A percentile compares a stretch with the other conserved stretches of the same genome.
Conservation (phyloP, 1,140 invertebrate genomes). For the Metopolophium dirhodum region DNA sequence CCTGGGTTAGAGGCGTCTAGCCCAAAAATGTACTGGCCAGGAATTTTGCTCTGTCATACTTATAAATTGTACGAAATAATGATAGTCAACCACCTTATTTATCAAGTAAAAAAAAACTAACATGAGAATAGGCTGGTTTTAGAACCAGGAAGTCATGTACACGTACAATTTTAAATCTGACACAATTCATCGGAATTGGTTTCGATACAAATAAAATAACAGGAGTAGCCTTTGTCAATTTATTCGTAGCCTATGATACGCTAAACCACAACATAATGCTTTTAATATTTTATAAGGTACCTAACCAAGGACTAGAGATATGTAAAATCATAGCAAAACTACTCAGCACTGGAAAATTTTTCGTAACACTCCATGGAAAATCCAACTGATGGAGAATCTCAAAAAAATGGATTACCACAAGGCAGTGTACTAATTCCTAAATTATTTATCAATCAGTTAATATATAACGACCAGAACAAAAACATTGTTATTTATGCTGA, state of each 20-base stretch:
- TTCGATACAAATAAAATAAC: conserved; percentile 35
- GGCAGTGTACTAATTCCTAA: not conserved
- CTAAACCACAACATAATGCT: not conserved
- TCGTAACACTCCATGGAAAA: conserved; percentile 37
- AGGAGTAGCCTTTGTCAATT: not conserved
- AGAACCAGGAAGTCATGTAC: too few relatives aligned
- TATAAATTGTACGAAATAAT: not conserved
- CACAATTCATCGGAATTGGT: not conserved
- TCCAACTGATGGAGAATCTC: conserved; percentile 39
- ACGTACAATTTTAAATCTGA: not conserved
- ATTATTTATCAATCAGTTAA: not conserved
- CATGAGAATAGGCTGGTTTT: not conserved
- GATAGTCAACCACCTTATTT: not conserved
- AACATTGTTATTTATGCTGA: not conserved
- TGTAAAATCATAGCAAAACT: conserved; percentile 18
- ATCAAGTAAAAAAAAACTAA: not conserved
- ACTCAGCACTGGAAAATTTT: conserved; percentile 35
- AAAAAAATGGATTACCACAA: conserved; percentile 48
- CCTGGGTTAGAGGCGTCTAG: not conserved
- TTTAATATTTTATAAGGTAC: not conserved
- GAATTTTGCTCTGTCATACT: not conserved
- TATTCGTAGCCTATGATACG: not conserved
- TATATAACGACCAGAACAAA: not conserved
- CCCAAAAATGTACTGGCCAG: conserved; percentile 28
- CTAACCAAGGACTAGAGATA: not conserved